Evolutionary conservation across 2,113 vertebrate species (phyloP).

Genomic region (Falco punctatus): DNA sequence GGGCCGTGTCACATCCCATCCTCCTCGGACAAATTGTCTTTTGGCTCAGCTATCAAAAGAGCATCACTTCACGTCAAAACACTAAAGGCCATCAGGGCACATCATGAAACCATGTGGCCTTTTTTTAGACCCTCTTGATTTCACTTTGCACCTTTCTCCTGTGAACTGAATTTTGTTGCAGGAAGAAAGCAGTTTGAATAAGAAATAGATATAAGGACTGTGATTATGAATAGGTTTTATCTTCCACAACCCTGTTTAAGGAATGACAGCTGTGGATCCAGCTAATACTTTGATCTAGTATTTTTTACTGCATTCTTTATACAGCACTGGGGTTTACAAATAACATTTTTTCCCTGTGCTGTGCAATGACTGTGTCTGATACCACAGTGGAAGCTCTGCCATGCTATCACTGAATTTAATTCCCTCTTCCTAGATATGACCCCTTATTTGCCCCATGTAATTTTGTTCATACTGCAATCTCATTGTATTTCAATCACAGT

Average conservation of each 20-base stretch:
- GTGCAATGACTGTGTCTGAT: background rate
- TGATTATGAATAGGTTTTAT: background rate
- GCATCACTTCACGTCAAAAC: background rate
- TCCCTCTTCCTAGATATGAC: background rate
- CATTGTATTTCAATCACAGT: background rate
- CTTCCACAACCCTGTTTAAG: background rate
- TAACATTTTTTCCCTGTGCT: background rate
- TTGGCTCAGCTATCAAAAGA: background rate
- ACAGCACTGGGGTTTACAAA: background rate
- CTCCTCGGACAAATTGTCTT: background rate
- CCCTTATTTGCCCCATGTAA: background rate
- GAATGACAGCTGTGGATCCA: background rate
- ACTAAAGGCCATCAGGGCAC: background rate
- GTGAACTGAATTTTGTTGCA: accelerated
- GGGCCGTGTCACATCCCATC: background rate
- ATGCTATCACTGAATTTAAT: background rate
- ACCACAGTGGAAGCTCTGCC: background rate
- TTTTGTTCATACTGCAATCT: background rate
- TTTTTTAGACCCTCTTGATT: background rate
- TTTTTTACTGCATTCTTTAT: background rate
- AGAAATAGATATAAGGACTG: background rate
- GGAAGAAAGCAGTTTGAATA: background rate
- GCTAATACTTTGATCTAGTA: background rate
- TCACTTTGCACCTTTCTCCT: background rate
- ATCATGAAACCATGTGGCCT: background rate